These are phyloP conservation scores for Saccopteryx bilineata DNA, from an alignment of 2,113 vertebrate genomes.

Conservation along the genomic window DNA sequence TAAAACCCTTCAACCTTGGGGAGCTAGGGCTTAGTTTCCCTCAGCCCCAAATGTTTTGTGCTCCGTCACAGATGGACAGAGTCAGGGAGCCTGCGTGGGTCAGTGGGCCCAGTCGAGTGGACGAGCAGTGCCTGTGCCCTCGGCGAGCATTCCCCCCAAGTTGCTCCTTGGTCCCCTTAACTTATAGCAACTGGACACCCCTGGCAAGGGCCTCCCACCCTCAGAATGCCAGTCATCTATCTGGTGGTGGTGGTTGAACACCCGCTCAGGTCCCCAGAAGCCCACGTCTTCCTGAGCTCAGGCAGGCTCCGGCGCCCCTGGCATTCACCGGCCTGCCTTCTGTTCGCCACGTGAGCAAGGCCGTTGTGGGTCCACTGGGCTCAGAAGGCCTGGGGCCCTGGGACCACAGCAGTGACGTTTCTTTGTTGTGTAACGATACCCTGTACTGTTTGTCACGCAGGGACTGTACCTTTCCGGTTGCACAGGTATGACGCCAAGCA, in stretches of 20 bases:
- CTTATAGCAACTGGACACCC: neutral
- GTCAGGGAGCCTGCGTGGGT: no score
- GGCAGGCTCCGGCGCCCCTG: neutral
- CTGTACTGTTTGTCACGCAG: constrained; percentile 86
- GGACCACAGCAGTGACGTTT: constrained; percentile 83
- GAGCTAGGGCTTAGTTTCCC: neutral
- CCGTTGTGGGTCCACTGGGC: neutral
- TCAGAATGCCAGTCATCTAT: neutral
- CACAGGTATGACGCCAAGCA: constrained; percentile 88
- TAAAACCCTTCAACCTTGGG: neutral
- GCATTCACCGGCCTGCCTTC: constrained; percentile 76
- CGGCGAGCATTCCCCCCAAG: neutral
- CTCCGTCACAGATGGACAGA: neutral
- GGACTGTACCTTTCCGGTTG: constrained; percentile 91
- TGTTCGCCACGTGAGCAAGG: constrained; percentile 72
- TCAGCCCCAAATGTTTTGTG: neutral
- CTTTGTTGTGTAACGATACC: constrained; percentile 85
- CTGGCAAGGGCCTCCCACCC: constrained; percentile 37
- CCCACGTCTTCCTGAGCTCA: constrained; percentile 37
- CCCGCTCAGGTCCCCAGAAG: constrained; percentile 26
- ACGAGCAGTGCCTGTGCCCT: neutral
- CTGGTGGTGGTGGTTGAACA: neutral
- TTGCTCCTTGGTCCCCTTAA: neutral
- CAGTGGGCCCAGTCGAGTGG: no score
- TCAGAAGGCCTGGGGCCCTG: constrained; percentile 77